phyloP scores from a whole-genome alignment of 2,888 invertebrate species.

The Lycia hirtaria region DNA sequence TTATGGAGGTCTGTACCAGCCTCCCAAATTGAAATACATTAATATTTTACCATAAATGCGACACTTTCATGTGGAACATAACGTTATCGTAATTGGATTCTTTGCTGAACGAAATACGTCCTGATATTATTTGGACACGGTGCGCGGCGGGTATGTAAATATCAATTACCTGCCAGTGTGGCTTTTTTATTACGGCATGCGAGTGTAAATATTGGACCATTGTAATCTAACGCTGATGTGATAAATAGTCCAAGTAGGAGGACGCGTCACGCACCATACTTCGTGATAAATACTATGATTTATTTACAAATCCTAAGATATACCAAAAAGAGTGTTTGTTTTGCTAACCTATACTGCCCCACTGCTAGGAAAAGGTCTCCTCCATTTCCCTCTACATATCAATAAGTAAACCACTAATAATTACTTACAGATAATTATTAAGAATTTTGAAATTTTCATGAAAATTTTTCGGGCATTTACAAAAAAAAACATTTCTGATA shows the following conservation, averaged over 20 bases:
- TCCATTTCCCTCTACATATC: too few relatives aligned
- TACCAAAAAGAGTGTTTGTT: too few relatives aligned
- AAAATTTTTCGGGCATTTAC: too few relatives aligned
- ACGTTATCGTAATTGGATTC: constrained; percentile 84
- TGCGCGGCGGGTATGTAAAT: constrained; percentile 47
- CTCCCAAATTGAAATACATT: constrained; percentile 85
- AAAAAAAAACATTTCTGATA: too few relatives aligned
- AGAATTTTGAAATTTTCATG: too few relatives aligned
- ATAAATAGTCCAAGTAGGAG: constrained; percentile 29
- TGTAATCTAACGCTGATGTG: constrained; percentile 29
- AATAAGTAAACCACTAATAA: too few relatives aligned
- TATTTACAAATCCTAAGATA: too few relatives aligned
- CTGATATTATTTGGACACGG: constrained; percentile 58
- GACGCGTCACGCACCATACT: constrained; percentile 12
- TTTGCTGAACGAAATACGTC: constrained; percentile 70
- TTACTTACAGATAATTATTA: too few relatives aligned
- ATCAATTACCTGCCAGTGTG: constrained; percentile 47
- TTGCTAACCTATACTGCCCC: too few relatives aligned
- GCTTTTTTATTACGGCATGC: constrained; percentile 44
- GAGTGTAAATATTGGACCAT: constrained; percentile 35
- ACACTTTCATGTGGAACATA: constrained; percentile 83
- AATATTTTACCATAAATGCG: constrained; percentile 85
- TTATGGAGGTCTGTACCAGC: constrained; percentile 83
- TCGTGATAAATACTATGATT: too few relatives aligned
- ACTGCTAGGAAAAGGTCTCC: too few relatives aligned